These are phyloP conservation scores for Cettia cetti DNA, from an alignment of 2,113 vertebrate species.

Conservation along the genomic window DNA sequence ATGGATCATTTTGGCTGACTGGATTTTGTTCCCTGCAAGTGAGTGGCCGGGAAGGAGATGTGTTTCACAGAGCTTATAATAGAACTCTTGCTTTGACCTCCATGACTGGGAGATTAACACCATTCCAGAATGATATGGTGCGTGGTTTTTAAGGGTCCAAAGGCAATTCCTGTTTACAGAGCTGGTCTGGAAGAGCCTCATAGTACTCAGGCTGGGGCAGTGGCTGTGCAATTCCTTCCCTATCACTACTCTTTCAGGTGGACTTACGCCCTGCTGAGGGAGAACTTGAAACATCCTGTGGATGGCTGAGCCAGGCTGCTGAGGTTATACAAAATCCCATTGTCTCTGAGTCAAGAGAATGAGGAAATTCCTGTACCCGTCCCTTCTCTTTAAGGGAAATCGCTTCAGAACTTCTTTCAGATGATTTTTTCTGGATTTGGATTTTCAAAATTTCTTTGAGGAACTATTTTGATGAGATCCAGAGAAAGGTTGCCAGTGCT, in stretches of 20 bases:
- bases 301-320: neutral
- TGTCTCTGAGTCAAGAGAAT: neutral
- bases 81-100: slow-evolving; percentile 40
- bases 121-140: slow-evolving; percentile 15
- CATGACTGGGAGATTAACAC: neutral
- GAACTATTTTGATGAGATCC: neutral
- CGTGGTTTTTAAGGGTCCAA: neutral
- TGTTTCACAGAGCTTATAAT: slow-evolving; percentile 40
- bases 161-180: slow-evolving; percentile 42
- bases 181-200: neutral
- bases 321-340: neutral
- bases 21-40: slow-evolving; percentile 5
- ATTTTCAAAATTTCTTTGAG: neutral
- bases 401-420: neutral
- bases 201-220: neutral
- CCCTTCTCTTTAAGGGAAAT: neutral
- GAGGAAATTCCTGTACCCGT: neutral
- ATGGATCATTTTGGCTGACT: neutral
- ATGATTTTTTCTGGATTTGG: neutral
- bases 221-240: neutral
- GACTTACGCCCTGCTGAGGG: neutral
- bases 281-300: neutral
- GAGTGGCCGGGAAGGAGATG: slow-evolving; percentile 28
- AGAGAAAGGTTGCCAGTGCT: neutral
- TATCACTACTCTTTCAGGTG: neutral